Conservation (phyloP, 2,888 invertebrate genomes). For the Agonopterix heracliana region DNA sequence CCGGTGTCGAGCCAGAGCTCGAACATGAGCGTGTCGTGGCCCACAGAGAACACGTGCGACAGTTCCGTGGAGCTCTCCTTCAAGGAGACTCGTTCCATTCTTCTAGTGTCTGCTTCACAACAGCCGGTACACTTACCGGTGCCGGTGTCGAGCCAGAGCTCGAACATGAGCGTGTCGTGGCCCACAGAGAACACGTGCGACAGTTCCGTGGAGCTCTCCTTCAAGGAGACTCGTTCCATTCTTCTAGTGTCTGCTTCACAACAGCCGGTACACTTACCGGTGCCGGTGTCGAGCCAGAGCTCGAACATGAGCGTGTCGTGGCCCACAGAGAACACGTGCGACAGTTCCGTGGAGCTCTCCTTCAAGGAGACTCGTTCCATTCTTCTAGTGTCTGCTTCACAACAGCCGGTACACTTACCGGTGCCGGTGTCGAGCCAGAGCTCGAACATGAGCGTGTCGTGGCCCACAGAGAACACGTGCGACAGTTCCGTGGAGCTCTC, state of each 20-base stretch:
- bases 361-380: constrained; percentile 13
- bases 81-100: constrained; percentile 16
- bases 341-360: constrained; percentile 38
- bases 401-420: no score
- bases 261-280: no score
- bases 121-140: no score
- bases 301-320: constrained; percentile 79
- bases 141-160: constrained; percentile 75
- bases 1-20: constrained; percentile 77
- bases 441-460: constrained; percentile 78
- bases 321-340: constrained; percentile 78
- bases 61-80: constrained; percentile 38
- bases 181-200: constrained; percentile 79
- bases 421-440: constrained; percentile 73
- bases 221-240: constrained; percentile 15
- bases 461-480: constrained; percentile 78
- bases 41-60: constrained; percentile 77
- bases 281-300: constrained; percentile 73
- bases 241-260: constrained; percentile 37
- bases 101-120: constrained; percentile 36
- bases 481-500: constrained; percentile 45
- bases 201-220: constrained; percentile 37
- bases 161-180: constrained; percentile 78
- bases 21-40: constrained; percentile 78
- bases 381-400: constrained; percentile 38